These are phyloP conservation scores for Aquatica leii DNA, from an alignment of 2,888 invertebrate genomes.

Conservation along the genomic window DNA sequence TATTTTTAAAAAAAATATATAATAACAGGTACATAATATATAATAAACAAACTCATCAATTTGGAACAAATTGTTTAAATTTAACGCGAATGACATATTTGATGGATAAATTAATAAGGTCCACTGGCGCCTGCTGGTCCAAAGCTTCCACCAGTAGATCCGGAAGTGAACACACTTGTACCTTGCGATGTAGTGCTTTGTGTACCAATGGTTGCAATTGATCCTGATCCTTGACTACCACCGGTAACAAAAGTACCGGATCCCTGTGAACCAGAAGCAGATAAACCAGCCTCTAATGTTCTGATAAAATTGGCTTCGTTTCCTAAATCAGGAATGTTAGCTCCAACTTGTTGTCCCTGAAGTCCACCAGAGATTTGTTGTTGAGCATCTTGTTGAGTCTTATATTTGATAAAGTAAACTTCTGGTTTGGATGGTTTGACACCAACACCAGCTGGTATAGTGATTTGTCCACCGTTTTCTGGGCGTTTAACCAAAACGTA, in stretches of 20 bases:
- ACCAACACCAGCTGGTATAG: conserved; percentile 75
- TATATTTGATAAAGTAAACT: conserved; percentile 85
- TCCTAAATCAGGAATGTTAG: conserved; percentile 19
- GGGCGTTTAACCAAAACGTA: conserved; percentile 58
- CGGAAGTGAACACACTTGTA: no score
- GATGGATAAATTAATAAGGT: conserved; percentile 20
- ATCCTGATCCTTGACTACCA: no score
- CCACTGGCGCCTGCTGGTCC: conserved; percentile 17
- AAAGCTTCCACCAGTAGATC: not conserved
- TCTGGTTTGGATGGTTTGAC: conserved; percentile 84
- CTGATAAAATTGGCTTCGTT: conserved; percentile 16
- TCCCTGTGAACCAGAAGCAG: not conserved
- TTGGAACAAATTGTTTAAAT: no score
- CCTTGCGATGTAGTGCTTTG: no score
- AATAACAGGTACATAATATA: no score
- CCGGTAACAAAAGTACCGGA: no score
- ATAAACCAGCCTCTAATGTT: conserved; percentile 8
- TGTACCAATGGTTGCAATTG: no score
- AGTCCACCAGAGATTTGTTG: conserved; percentile 36
- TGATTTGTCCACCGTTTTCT: conserved; percentile 79
- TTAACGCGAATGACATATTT: no score
- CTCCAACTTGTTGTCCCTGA: conserved; percentile 28
- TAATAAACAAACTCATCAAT: no score
- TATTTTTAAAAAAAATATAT: no score
- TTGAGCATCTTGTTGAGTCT: conserved; percentile 65